Evolutionary conservation across 2,888 invertebrate species (phyloP).

Genomic region (Leptothorax acervorum): DNA sequence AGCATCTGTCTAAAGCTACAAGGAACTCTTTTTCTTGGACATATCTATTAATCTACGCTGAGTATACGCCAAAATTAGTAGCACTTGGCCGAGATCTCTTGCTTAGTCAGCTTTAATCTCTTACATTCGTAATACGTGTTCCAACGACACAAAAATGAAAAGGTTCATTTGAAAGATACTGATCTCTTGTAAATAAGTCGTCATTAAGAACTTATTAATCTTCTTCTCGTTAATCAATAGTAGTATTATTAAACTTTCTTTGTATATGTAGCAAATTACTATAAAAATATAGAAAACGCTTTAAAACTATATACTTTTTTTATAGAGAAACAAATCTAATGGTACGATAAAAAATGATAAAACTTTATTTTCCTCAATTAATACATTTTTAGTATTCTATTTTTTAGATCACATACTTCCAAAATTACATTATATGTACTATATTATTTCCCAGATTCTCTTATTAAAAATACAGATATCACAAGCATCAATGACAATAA

Average conservation of each 20-base stretch:
- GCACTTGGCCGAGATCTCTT: not conserved
- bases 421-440: too few species aligned
- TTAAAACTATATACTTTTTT: not conserved
- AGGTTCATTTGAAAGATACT: not conserved
- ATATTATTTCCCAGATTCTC: not conserved
- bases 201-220: not conserved
- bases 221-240: not conserved
- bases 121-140: not conserved
- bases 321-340: not conserved
- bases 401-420: too few species aligned
- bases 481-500: not conserved
- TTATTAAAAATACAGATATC: not conserved
- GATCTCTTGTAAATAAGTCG: not conserved
- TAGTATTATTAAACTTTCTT: not conserved
- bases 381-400: not conserved
- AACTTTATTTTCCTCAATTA: not conserved
- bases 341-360: not conserved
- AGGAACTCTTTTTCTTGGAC: conserved; percentile 4
- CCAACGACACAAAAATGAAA: not conserved
- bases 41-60: conserved; percentile 16
- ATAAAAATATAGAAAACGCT: conserved; percentile 3
- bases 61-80: not conserved
- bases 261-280: not conserved
- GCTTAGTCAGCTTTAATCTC: not conserved
- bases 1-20: not conserved